These are phyloP conservation scores for Pangasianodon gigas DNA, from an alignment of 2,113 vertebrate species.

Conservation along the genomic window DNA sequence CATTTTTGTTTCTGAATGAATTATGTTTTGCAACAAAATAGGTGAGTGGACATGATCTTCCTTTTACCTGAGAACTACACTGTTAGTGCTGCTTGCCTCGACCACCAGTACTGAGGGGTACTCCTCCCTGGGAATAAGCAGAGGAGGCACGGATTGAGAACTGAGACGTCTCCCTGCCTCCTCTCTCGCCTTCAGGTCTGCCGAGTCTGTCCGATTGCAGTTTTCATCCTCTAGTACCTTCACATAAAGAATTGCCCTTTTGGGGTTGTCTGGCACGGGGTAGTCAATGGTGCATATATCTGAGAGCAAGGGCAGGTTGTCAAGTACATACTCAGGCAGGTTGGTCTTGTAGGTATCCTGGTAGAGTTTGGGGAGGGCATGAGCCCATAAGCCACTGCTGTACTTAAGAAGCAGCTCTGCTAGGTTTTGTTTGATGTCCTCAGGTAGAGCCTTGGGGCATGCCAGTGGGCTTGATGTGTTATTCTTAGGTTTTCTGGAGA, in stretches of 20 bases:
- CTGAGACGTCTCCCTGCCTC: constrained; percentile 61
- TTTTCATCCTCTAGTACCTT: constrained; percentile 72
- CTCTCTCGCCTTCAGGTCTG: constrained; percentile 55
- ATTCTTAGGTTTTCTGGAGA: constrained; percentile 16
- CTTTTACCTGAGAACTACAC: constrained; percentile 84
- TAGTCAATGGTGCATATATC: constrained; percentile 87
- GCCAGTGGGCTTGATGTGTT: constrained; percentile 29
- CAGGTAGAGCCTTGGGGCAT: constrained; percentile 55
- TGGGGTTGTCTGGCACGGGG: constrained; percentile 83
- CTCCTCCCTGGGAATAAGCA: constrained; percentile 83
- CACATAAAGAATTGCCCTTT: constrained; percentile 89
- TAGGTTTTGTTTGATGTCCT: constrained; percentile 84
- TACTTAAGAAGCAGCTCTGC: constrained; percentile 85
- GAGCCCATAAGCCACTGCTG: constrained; percentile 89
- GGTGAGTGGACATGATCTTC: background rate
- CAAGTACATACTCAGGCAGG: constrained; percentile 82
- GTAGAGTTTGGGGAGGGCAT: constrained; percentile 89
- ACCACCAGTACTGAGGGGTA: constrained; percentile 91
- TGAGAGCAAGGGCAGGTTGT: constrained; percentile 82
- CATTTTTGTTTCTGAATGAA: background rate
- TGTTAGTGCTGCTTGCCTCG: constrained; percentile 85
- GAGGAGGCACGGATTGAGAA: constrained; percentile 73
- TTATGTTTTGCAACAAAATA: background rate
- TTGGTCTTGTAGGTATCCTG: constrained; percentile 85
- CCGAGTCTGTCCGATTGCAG: constrained; percentile 64